These are phyloP conservation scores for Brachionus plicatilis DNA, from an alignment of 1,140 invertebrate genomes.

Conservation along the genomic window DNA sequence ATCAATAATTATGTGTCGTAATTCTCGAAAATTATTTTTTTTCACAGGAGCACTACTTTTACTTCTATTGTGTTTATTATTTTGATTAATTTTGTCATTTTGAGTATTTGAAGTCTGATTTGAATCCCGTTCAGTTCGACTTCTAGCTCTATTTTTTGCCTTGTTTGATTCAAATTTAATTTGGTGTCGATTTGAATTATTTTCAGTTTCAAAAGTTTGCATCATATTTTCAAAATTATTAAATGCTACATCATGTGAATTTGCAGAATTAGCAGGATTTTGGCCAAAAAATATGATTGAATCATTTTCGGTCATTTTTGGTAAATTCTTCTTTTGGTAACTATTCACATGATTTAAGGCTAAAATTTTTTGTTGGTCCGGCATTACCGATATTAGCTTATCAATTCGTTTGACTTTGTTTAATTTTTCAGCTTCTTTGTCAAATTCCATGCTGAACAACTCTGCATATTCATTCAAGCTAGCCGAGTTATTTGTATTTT, in stretches of 20 bases:
- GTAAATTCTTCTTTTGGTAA: neutral
- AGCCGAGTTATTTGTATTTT: neutral
- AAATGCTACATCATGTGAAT: neutral
- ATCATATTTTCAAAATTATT: neutral
- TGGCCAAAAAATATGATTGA: neutral
- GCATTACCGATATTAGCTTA: constrained; percentile 17
- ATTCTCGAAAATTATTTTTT: neutral
- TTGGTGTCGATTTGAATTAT: neutral
- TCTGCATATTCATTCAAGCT: constrained; percentile 10
- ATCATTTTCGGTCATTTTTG: neutral
- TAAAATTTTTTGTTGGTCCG: neutral
- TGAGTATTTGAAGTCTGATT: neutral
- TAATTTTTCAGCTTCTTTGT: constrained; percentile 9
- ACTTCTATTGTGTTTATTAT: neutral
- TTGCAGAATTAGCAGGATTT: neutral
- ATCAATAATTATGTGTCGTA: constrained; percentile 21
- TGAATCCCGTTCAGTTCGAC: neutral
- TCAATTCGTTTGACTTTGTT: constrained; percentile 37
- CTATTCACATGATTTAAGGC: constrained; percentile 31
- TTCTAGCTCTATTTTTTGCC: neutral
- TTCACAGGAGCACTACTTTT: constrained; percentile 9
- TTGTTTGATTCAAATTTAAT: neutral
- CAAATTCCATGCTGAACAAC: constrained; percentile 6
- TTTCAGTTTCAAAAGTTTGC: neutral
- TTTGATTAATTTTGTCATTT: neutral